Evolutionary conservation across 2,888 invertebrate genomes (phyloP).

Genomic region (Amphipoea oculea): DNA sequence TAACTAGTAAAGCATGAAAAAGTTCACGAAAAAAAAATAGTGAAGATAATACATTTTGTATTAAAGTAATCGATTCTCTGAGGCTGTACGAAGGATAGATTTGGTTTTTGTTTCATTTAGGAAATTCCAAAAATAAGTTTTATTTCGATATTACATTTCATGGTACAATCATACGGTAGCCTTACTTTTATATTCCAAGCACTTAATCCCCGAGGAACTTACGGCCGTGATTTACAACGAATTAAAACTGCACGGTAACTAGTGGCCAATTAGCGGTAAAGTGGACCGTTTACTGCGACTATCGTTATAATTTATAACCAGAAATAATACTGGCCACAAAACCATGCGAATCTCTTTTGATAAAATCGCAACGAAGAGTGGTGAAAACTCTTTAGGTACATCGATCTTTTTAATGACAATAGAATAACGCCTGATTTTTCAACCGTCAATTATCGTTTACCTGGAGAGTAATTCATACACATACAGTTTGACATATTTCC

Average conservation of each 20-base stretch:
- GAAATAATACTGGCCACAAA: constrained; percentile 20
- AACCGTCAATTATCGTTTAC: not conserved
- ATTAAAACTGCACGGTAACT: constrained; percentile 25
- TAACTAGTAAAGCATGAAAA: too few relatives aligned
- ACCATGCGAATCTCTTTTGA: not conserved
- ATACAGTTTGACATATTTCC: not conserved
- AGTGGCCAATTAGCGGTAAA: constrained; percentile 30
- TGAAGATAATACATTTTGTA: too few relatives aligned
- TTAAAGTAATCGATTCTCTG: too few relatives aligned
- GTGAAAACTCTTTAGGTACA: constrained; percentile 1
- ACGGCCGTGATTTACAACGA: constrained; percentile 27
- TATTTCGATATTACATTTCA: not conserved
- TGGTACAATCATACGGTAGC: not conserved
- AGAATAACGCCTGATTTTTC: not conserved
- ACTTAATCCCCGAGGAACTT: constrained; percentile 7
- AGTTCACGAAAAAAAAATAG: too few relatives aligned
- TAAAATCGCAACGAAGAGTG: not conserved
- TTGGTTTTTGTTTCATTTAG: not conserved
- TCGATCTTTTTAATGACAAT: not conserved
- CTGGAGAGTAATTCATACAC: not conserved
- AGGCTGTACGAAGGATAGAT: too few relatives aligned
- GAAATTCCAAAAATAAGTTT: not conserved
- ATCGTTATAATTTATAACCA: constrained; percentile 26
- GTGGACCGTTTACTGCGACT: constrained; percentile 25
- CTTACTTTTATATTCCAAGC: not conserved